Percentiles rank a stretch among this genome's conserved stretches.
Evolutionary conservation across 2,888 invertebrate genomes (phyloP).

Genomic region (Podabrus alpinus): DNA sequence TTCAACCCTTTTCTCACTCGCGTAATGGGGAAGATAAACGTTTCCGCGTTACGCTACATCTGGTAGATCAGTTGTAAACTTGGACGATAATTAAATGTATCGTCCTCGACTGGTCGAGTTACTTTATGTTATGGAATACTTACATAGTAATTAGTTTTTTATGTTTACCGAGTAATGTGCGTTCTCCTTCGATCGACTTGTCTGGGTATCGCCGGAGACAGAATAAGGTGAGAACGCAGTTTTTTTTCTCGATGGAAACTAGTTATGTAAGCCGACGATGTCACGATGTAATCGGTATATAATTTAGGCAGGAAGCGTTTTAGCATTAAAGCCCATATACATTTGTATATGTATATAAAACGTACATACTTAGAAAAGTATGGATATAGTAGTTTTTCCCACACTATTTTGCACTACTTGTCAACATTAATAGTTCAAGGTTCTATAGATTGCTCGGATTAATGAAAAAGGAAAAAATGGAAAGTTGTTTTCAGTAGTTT

Average conservation of each 20-base stretch:
- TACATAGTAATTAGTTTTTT: not conserved
- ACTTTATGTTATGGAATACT: not conserved
- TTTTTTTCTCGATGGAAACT: not conserved
- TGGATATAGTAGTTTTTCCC: not conserved
- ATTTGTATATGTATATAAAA: too few species aligned
- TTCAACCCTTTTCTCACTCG: not conserved
- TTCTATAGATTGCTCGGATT: not conserved
- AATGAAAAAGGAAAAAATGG: not conserved
- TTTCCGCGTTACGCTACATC: not conserved
- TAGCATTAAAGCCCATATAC: not conserved
- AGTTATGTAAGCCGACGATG: not conserved
- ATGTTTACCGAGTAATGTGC: not conserved
- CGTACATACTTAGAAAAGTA: not conserved
- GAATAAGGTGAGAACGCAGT: not conserved
- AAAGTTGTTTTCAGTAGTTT: not conserved
- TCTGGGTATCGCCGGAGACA: not conserved
- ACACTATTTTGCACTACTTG: constrained; percentile 1
- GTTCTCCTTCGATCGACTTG: not conserved
- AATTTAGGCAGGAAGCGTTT: not conserved
- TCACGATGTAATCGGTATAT: not conserved
- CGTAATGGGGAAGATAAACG: not conserved
- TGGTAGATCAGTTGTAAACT: not conserved
- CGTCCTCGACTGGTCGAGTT: not conserved
- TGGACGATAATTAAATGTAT: not conserved
- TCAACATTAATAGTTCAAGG: not conserved